Percentiles rank a stretch among this genome's conserved stretches.
Evolutionary conservation across 2,797 vertebrate genomes (phyloP).

Genomic region (Scolopax rusticola): DNA sequence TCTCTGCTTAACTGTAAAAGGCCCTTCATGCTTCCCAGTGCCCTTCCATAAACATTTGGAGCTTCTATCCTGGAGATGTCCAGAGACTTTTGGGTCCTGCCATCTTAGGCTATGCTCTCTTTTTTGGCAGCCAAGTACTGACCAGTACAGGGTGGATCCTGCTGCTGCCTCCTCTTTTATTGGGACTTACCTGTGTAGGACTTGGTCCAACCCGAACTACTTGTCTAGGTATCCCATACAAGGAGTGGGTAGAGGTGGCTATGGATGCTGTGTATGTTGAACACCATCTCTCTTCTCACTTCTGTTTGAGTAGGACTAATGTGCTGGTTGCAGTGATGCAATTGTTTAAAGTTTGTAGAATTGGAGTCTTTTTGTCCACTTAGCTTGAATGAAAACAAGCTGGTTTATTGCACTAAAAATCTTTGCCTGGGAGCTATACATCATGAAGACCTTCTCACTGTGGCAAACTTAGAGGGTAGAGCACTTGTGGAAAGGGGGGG

Average conservation of each 20-base stretch:
- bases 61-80: neutral
- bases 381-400: neutral
- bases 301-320: too few relatives aligned
- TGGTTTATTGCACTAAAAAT: neutral
- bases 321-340: neutral
- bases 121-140: neutral
- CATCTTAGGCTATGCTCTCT: neutral
- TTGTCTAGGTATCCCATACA: neutral
- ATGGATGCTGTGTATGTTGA: neutral
- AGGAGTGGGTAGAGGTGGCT: neutral
- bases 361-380: too few relatives aligned
- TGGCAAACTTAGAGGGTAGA: neutral
- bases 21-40: neutral
- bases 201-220: neutral
- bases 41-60: neutral
- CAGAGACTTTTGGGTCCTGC: neutral
- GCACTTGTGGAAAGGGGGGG: neutral
- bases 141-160: fast-evolving
- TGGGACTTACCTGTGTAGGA: neutral
- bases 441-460: neutral
- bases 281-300: fast-evolving
- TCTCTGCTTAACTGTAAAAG: neutral
- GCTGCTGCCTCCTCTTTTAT: neutral
- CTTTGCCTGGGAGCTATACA: neutral
- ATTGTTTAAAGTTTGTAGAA: neutral